phyloP scores from a whole-genome alignment of 1,140 invertebrate genomes.

The Ceratina calcarata region DNA sequence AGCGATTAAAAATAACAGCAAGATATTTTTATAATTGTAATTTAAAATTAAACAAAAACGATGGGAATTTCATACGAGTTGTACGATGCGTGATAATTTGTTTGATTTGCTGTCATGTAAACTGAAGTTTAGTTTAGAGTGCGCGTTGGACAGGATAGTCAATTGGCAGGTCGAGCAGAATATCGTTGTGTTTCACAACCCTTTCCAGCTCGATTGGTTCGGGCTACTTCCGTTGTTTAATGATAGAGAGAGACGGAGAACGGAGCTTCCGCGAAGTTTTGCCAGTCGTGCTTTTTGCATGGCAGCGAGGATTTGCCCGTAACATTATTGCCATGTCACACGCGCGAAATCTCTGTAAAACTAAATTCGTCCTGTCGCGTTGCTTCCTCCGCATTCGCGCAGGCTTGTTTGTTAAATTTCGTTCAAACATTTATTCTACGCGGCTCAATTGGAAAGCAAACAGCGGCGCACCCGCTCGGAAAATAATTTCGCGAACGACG shows the following conservation, averaged over 20 bases:
- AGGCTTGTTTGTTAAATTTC: conserved; percentile 40
- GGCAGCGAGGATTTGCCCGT: conserved; percentile 73
- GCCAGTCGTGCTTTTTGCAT: conserved; percentile 77
- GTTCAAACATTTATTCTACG: conserved; percentile 40
- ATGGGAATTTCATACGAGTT: not conserved
- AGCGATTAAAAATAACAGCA: too few relatives aligned
- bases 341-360: conserved; percentile 33
- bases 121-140: not conserved
- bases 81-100: not conserved
- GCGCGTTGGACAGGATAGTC: not conserved
- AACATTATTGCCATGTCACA: conserved; percentile 62
- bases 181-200: not conserved
- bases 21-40: too few relatives aligned
- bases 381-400: not conserved
- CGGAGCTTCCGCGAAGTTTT: conserved; percentile 65
- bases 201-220: not conserved
- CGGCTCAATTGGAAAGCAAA: conserved; percentile 24
- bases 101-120: conserved; percentile 3
- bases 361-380: conserved; percentile 26
- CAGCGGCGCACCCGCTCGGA: not conserved
- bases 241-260: conserved; percentile 63
- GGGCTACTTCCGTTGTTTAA: conserved; percentile 54
- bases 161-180: not conserved
- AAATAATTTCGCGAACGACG: conserved; percentile 1
- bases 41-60: too few relatives aligned